Evolutionary conservation across 2,888 invertebrate species (phyloP).

Genomic region (Rapana venosa): DNA sequence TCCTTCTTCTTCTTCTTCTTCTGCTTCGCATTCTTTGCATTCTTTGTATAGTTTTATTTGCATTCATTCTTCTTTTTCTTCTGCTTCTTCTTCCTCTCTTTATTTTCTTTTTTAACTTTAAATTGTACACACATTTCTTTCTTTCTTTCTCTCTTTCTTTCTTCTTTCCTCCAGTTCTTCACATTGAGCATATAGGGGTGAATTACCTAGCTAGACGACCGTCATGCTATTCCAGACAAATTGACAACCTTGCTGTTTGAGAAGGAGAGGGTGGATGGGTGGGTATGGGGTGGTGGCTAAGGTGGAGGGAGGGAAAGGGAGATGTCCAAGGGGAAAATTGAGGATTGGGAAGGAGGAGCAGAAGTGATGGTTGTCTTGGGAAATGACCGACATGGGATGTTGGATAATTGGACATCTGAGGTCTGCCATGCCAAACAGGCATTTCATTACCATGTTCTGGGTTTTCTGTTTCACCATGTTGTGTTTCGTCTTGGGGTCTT

Average conservation of each 20-base stretch:
- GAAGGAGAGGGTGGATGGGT: too few relatives aligned
- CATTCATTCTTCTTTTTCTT: too few relatives aligned
- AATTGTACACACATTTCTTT: too few relatives aligned
- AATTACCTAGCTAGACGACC: not conserved
- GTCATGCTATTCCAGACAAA: slow-evolving; percentile 1
- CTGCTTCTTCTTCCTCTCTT: too few relatives aligned
- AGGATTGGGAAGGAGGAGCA: too few relatives aligned
- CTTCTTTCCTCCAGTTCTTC: not conserved
- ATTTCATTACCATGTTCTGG: not conserved
- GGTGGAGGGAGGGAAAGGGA: not conserved
- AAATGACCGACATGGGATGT: not conserved
- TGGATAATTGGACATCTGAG: not conserved
- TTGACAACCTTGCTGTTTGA: not conserved
- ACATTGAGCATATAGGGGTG: not conserved
- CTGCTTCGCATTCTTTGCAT: not conserved
- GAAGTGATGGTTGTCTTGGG: too few relatives aligned
- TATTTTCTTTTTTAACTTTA: too few relatives aligned
- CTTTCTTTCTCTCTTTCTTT: too few relatives aligned
- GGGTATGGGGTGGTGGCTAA: too few relatives aligned
- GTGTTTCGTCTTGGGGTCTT: too few relatives aligned
- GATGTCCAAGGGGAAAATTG: not conserved
- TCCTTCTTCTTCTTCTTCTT: not conserved
- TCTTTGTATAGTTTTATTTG: not conserved
- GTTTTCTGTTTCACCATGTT: not conserved
- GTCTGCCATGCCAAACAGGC: not conserved